Percentiles rank a stretch among this genome's conserved stretches.
Conservation (phyloP, 2,888 invertebrate genomes). For the Elysia crispata region DNA sequence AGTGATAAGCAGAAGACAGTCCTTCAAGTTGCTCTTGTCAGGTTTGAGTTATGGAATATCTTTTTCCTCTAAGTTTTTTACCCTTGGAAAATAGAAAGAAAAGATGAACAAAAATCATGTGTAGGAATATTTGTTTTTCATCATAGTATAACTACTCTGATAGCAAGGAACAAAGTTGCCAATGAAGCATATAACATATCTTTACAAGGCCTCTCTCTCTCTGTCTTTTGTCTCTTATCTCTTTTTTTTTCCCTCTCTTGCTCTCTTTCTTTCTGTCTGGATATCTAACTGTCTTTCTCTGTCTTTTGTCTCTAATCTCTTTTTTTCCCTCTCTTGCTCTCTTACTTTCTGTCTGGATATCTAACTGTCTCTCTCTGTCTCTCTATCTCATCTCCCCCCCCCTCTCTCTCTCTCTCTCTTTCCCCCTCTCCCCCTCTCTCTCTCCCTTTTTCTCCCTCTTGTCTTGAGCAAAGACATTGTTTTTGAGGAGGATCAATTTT, state of each 20-base stretch:
- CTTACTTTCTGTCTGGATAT: neutral
- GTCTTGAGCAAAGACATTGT: neutral
- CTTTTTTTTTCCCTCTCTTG: neutral
- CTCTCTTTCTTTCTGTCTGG: neutral
- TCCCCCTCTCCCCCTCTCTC: neutral
- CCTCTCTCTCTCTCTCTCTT: neutral
- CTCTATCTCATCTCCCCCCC: neutral
- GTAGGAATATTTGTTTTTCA: too few relatives aligned
- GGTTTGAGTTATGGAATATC: too few relatives aligned
- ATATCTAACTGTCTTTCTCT: neutral
- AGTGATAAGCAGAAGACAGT: too few relatives aligned
- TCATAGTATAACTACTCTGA: too few relatives aligned
- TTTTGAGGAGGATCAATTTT: too few relatives aligned
- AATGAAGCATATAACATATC: too few relatives aligned
- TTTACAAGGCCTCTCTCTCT: neutral
- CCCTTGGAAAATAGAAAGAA: too few relatives aligned
- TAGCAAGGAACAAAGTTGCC: too few relatives aligned
- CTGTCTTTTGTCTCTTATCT: too few relatives aligned
- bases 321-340: neutral
- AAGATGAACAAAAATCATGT: too few relatives aligned
- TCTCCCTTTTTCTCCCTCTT: neutral
- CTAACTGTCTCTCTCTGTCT: neutral
- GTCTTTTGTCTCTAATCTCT: neutral
- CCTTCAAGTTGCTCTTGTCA: too few relatives aligned
- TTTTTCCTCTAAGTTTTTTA: too few relatives aligned